Evolutionary conservation across 1,140 invertebrate species (phyloP).

Genomic region (Drusus annulatus): DNA sequence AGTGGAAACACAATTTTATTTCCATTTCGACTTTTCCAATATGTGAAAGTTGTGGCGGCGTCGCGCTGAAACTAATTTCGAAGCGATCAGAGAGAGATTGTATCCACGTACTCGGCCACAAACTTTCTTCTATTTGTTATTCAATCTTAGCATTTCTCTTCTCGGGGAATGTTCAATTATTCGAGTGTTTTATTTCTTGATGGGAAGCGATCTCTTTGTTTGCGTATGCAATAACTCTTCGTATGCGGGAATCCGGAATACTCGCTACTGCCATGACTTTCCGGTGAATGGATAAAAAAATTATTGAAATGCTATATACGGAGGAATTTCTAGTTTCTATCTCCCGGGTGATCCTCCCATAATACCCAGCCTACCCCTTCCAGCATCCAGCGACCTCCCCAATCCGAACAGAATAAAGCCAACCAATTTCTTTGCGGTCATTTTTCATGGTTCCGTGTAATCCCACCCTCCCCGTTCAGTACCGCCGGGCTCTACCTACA

Average conservation of each 20-base stretch:
- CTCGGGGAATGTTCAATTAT: no score
- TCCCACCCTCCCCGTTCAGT: constrained; percentile 32
- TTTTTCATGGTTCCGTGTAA: constrained; percentile 59
- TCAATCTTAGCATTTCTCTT: no score
- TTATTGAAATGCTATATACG: no score
- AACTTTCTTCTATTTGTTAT: no score
- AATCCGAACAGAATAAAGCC: constrained; percentile 44
- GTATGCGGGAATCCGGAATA: no score
- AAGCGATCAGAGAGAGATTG: constrained; percentile 57
- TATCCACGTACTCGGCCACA: neutral
- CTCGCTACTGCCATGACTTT: no score
- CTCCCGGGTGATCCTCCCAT: no score
- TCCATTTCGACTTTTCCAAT: constrained; percentile 53
- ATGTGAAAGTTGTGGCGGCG: constrained; percentile 37
- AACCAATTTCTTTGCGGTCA: constrained; percentile 56
- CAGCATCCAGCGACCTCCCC: neutral
- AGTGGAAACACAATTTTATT: constrained; percentile 55
- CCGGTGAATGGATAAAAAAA: no score
- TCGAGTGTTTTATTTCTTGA: no score
- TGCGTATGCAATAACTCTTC: no score
- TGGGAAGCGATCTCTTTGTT: no score
- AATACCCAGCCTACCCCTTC: neutral
- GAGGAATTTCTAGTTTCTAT: no score
- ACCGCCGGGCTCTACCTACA: neutral
- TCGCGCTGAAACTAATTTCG: constrained; percentile 56